These are phyloP conservation scores for Rhingia rostrata DNA, from an alignment of 2,888 invertebrate genomes.

Conservation along the genomic window DNA sequence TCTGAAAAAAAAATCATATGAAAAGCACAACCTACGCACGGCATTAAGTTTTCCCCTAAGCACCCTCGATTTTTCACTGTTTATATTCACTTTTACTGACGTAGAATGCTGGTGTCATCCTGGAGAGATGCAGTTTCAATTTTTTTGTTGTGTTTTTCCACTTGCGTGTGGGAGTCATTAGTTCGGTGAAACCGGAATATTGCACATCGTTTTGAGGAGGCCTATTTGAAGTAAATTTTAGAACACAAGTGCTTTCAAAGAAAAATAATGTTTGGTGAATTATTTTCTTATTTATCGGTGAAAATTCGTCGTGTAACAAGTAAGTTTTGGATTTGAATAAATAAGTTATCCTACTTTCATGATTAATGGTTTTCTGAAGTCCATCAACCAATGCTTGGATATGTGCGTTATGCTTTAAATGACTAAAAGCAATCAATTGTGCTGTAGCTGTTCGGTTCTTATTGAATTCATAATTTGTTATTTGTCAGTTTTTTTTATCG, in stretches of 20 bases:
- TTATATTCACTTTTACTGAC: conserved; percentile 63
- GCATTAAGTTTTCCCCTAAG: conserved; percentile 48
- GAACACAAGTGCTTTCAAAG: conserved; percentile 28
- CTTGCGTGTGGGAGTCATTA: conserved; percentile 51
- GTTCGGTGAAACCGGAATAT: conserved; percentile 58
- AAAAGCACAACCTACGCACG: conserved; percentile 72
- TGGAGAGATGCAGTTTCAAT: conserved; percentile 53
- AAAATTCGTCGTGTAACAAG: conserved; percentile 73
- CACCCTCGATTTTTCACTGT: conserved; percentile 57
- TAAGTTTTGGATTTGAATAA: conserved; percentile 50
- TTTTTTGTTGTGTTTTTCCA: conserved; percentile 14
- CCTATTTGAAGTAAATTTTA: conserved; percentile 8
- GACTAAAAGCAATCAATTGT: conserved; percentile 3
- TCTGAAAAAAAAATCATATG: conserved; percentile 22
- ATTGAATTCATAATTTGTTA: conserved; percentile 35
- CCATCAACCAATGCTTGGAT: conserved; percentile 7
- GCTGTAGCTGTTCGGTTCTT: not conserved
- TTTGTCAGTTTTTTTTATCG: conserved; percentile 28
- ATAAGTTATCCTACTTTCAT: not conserved
- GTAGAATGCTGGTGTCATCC: conserved; percentile 64
- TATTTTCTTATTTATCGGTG: conserved; percentile 70
- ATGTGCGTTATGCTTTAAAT: conserved; percentile 9
- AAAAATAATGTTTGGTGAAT: conserved; percentile 71
- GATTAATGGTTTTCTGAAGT: not conserved
- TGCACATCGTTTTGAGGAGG: conserved; percentile 10